Base-by-base conservation (phyloP, 2,797 vertebrate genomes). In the Poecile montanus region DNA sequence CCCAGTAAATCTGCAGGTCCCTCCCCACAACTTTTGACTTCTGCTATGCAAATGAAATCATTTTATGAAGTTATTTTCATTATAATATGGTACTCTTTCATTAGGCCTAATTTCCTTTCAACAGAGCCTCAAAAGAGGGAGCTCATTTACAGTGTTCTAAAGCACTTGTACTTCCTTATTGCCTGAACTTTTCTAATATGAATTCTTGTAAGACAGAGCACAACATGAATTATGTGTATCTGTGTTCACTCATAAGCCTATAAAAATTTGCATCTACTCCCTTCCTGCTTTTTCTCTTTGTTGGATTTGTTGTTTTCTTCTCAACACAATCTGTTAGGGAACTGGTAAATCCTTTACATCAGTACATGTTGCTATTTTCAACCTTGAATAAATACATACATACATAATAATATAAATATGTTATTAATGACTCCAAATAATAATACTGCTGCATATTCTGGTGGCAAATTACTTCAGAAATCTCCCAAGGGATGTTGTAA, bases 61-160 rank as follows among this genome's bases (percentile, higher is more conserved):
- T 71, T 92, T 93, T 48, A 84, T 71, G 5, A 51, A 84, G 53
- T 88, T 72, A 68, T 76, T 89, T 89, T 79, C 79, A 85, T 75
- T 40, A 76, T 58, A 85, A 78, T 62, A 80, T 36, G 12, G 29
- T 62, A 34, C 9, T 53, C 26, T 81, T 92, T 76, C 30, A 42
- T 65, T 54, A 47, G 32, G n/a, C 40, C 72, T 70, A 29, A 85
- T 85, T 87, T 91, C 18, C 68, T 96, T 93, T 71, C 81, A 83
- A 48, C 9, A 40, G 18, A 51, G 29, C 25, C 66, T 86, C 78
- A 73, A 56, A 93, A 81, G 32, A 77, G 9, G 23, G 15, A 79
- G 12, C 16, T 74, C 11, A 65, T 60, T 94, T 85, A 63, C 25
- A 42, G 13, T 45, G 23, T 66, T 80, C 76, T 57, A 56, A 89